Conservation (phyloP, 2,888 invertebrate species). For the Notodonta ziczac region DNA sequence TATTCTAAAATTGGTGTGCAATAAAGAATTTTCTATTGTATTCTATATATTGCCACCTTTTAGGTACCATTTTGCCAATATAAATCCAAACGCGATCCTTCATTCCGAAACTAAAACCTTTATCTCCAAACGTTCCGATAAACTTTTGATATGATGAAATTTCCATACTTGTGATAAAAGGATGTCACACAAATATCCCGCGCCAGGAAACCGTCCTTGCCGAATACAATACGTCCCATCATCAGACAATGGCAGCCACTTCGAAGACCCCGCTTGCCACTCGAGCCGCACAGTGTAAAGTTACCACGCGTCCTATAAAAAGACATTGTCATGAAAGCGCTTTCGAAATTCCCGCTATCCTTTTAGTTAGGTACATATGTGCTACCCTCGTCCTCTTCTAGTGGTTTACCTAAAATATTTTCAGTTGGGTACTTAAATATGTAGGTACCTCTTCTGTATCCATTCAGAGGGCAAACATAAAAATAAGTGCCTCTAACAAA, state of each 20-base stretch:
- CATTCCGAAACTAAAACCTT: background rate
- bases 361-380: constrained; percentile 12
- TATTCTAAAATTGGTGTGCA: too few relatives aligned
- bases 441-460: too few relatives aligned
- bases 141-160: constrained; percentile 1
- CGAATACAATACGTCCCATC: constrained; percentile 58
- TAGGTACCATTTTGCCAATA: too few relatives aligned
- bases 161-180: background rate
- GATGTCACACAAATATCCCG: constrained; percentile 14
- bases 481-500: too few relatives aligned
- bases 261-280: constrained; percentile 47
- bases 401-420: background rate
- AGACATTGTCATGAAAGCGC: constrained; percentile 52
- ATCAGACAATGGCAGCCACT: constrained; percentile 47
- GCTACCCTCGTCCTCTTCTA: background rate
- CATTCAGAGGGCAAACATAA: too few relatives aligned
- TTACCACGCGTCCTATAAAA: constrained; percentile 51
- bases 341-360: constrained; percentile 26
- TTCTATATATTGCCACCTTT: too few relatives aligned
- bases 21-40: too few relatives aligned
- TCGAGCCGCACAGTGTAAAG: constrained; percentile 42
- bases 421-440: too few relatives aligned
- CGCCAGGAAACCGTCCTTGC: constrained; percentile 39
- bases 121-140: background rate
- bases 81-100: background rate